Base-by-base conservation (phyloP, 2,888 invertebrate genomes). In the Adela reaumurella region DNA sequence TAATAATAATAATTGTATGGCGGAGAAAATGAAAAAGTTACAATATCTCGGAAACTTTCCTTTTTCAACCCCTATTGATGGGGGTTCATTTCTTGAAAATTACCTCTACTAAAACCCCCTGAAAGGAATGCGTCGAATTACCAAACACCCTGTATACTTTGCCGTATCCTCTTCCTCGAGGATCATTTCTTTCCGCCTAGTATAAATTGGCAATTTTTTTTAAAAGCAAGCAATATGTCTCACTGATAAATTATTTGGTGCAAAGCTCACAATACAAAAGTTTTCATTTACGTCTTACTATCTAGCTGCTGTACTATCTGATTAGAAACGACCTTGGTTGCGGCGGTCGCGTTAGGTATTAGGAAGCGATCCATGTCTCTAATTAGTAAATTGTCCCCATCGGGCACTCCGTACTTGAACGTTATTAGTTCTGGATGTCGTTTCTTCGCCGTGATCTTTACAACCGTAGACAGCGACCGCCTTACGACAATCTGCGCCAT, bases 371-470 rank as follows among this genome's bases (percentile, higher is more conserved):
- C 95, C 89, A 94, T 90, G 67, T 95, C 95, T 59, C 77, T 90
- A 51, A 95, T 90, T 51, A 89, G 80, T 35, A 92, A 76, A 43
- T 86, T 85, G 59, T 91, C 90, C 46, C 90, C 92, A 63, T 92
- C 88, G 2, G 89, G 88, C 50, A 88, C 83, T 3, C 97, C 96
- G 67, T 97, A 97, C 67, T 96, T 95, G 68, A 99, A 97, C 1
- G 98, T 98, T 53, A 99, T 96, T 58, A 98, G 79, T 71, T 98
- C 95, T 0, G 97, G 97, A 66, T 94, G 91, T 50, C 90, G 86
- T 67, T 96, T 96, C 67, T 96, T 94, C 11, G 97, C 96, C 1
- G 98, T 98, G 53, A 99, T 99, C 79, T 94, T 96, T 8, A 97
- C 93, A 58, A 99, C 94, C 47, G 92, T 91, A 2, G 93, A 89